These are phyloP conservation scores for Solenodon paradoxus DNA, from an alignment of 2,113 vertebrate species.

Conservation along the genomic window DNA sequence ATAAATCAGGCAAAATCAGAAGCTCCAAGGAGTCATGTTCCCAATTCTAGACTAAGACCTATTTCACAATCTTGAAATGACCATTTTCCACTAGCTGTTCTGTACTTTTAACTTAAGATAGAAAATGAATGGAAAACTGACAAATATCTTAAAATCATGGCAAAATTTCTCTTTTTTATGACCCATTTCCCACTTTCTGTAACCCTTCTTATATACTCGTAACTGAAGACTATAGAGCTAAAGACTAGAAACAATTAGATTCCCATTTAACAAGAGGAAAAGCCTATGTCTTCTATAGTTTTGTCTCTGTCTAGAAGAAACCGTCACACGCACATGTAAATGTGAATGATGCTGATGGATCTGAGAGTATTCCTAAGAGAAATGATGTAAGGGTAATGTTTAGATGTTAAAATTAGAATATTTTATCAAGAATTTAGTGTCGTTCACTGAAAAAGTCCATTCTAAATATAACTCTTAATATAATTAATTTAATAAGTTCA, in stretches of 20 bases:
- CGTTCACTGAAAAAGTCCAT: conserved; percentile 63
- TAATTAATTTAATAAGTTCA: conserved; percentile 56
- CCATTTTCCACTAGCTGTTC: not conserved
- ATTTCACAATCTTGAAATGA: not conserved
- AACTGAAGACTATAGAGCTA: not conserved
- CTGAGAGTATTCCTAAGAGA: conserved; percentile 43
- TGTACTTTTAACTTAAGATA: not conserved
- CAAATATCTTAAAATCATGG: not conserved
- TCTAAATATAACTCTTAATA: conserved; percentile 77
- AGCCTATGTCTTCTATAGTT: not conserved
- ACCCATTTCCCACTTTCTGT: not conserved
- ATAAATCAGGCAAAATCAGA: not conserved
- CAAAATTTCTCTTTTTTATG: not conserved
- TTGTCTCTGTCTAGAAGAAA: not conserved
- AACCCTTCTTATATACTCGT: not conserved
- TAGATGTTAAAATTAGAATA: conserved; percentile 20
- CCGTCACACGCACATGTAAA: not conserved
- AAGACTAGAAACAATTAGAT: not conserved
- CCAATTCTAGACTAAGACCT: not conserved
- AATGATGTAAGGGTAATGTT: not conserved
- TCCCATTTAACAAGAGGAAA: not conserved
- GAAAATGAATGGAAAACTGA: not conserved
- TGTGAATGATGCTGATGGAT: not conserved
- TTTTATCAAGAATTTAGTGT: not conserved
- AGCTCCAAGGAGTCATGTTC: not conserved